A percentile compares a stretch with the other conserved stretches of the same genome.
phyloP scores from a whole-genome alignment of 2,797 vertebrate genomes.

The Galago senegalensis region DNA sequence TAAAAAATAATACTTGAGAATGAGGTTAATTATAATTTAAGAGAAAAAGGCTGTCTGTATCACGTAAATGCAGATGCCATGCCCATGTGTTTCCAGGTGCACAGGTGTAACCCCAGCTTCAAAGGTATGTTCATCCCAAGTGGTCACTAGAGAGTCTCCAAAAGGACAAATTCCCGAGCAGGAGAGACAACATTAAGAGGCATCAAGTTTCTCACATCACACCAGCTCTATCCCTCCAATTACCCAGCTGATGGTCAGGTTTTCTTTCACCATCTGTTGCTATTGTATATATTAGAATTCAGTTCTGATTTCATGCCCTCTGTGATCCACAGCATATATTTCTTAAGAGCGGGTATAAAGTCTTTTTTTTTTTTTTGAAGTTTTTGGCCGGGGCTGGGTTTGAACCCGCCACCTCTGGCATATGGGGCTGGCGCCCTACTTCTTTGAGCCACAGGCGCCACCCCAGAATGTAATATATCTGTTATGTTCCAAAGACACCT shows the following conservation, averaged over 20 bases:
- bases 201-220: neutral
- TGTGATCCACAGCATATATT: neutral
- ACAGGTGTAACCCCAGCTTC: neutral
- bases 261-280: neutral
- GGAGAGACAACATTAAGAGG: fast-evolving
- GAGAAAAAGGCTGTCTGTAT: neutral
- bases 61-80: neutral
- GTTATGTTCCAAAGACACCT: neutral
- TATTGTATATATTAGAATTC: neutral
- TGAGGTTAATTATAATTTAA: neutral
- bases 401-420: too few relatives aligned
- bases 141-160: neutral
- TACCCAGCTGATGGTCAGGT: neutral
- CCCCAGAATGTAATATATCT: neutral
- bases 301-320: neutral
- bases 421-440: too few relatives aligned
- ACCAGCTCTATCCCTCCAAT: neutral
- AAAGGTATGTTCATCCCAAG: neutral
- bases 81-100: neutral
- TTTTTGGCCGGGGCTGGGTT: too few relatives aligned
- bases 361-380: neutral
- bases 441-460: too few relatives aligned
- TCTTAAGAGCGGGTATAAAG: neutral
- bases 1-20: conserved; percentile 23
- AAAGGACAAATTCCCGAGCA: neutral